These are phyloP conservation scores for Glandiceps talaboti DNA, from an alignment of 53 echinoderm and acorn worm species.

Conservation along the genomic window DNA sequence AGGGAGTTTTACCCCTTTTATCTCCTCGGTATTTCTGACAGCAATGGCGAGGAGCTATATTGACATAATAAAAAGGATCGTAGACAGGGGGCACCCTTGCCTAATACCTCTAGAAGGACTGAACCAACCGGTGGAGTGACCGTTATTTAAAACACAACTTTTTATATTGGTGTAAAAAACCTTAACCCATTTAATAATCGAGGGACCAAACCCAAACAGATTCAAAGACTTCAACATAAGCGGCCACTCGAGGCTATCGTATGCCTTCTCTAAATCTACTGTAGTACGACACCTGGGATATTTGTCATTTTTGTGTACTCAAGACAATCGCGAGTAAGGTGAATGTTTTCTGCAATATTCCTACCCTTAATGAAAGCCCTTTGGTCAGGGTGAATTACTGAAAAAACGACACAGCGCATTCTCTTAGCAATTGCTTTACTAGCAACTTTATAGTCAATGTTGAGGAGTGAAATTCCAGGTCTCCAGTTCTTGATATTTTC, in stretches of 20 bases:
- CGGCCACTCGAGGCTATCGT: neutral
- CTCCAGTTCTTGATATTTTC: too few species aligned
- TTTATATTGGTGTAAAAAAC: neutral
- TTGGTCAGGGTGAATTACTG: neutral
- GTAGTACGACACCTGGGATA: neutral
- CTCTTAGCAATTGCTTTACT: neutral
- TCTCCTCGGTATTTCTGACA: neutral
- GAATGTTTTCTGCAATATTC: neutral
- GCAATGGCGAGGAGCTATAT: neutral
- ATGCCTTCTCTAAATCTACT: neutral
- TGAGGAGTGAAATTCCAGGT: neutral
- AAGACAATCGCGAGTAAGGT: neutral
- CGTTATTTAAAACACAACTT: neutral
- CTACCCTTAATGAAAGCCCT: neutral
- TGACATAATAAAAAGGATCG: neutral
- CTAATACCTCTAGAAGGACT: neutral
- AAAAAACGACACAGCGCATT: neutral
- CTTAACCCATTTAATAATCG: neutral
- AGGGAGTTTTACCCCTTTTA: neutral
- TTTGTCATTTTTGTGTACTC: neutral
- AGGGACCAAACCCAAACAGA: neutral
- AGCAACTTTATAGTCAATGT: neutral
- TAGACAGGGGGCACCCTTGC: neutral
- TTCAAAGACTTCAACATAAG: neutral
- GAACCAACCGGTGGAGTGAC: neutral